Evolutionary conservation across 1,140 invertebrate genomes (phyloP).

Genomic region (Cydia fagiglandana): DNA sequence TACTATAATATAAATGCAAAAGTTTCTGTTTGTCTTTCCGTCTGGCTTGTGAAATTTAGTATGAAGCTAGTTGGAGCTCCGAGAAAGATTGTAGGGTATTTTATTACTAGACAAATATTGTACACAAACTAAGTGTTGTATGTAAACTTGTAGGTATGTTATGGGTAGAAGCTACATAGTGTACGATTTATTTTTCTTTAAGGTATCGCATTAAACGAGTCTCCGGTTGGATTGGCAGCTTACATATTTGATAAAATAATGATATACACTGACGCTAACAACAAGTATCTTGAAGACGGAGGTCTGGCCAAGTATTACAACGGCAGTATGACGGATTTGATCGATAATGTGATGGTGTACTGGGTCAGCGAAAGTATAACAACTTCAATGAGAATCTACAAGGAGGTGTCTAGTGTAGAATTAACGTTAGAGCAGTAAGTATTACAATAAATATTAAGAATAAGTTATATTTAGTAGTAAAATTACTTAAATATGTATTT

Average conservation of each 20-base stretch:
- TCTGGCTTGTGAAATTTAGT: no score
- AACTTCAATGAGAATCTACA: conserved; percentile 83
- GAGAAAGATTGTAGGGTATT: no score
- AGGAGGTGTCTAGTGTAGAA: conserved; percentile 75
- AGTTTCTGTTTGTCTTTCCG: no score
- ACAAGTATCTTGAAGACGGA: conserved; percentile 77
- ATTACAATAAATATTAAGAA: not conserved
- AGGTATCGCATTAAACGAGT: conserved; percentile 81
- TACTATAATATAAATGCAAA: no score
- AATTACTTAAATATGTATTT: no score
- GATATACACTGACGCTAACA: conserved; percentile 80
- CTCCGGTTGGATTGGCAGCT: conserved; percentile 84
- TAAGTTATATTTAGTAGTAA: no score
- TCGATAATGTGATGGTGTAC: conserved; percentile 90
- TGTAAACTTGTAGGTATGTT: no score
- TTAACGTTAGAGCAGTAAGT: conserved; percentile 69
- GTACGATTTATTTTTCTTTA: conserved; percentile 37
- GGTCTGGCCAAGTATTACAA: conserved; percentile 81
- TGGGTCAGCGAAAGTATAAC: conserved; percentile 86
- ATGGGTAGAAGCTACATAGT: no score
- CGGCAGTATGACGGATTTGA: conserved; percentile 78
- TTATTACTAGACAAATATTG: no score
- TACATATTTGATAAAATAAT: conserved; percentile 89
- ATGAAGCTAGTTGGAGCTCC: no score
- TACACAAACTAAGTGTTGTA: no score